Percentiles rank a stretch among this genome's conserved stretches.
phyloP scores from a whole-genome alignment of 2,797 vertebrate genomes.

The Lycodopsis pacificus region DNA sequence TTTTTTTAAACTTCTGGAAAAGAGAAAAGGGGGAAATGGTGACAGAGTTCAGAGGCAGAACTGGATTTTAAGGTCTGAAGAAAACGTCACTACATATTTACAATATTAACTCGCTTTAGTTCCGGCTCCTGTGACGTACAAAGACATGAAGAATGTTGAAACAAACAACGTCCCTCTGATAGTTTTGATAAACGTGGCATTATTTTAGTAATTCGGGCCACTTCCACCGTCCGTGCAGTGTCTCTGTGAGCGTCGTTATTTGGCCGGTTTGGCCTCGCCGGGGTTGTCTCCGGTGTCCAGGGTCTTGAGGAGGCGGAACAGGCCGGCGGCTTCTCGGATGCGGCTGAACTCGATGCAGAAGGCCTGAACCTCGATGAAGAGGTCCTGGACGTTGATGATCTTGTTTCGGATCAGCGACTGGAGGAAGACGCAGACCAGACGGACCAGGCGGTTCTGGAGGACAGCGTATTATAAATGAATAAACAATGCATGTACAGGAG shows the following conservation, averaged over 20 bases:
- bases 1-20: background rate
- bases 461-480: background rate
- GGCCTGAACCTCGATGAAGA: conserved; percentile 99
- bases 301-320: conserved; percentile 97
- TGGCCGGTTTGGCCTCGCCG: conserved; percentile 89
- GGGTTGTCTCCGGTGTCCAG: conserved; percentile 95
- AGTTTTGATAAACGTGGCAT: background rate
- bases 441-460: conserved; percentile 95
- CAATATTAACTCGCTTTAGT: conserved; percentile 22
- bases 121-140: conserved; percentile 10
- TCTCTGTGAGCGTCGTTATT: conserved; percentile 74
- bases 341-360: conserved; percentile 99
- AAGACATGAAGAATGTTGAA: background rate
- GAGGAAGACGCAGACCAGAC: conserved; percentile 97
- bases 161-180: background rate
- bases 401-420: conserved; percentile 99
- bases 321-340: conserved; percentile 96
- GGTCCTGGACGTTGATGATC: conserved; percentile 99
- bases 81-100: conserved; percentile 44
- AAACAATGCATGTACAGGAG: background rate
- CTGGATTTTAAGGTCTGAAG: conserved; percentile 2
- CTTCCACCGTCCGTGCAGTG: background rate
- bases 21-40: background rate
- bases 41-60: conserved; percentile 3
- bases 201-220: background rate